Base-by-base conservation (phyloP, 2,113 vertebrate genomes). In the Axis porcinus region DNA sequence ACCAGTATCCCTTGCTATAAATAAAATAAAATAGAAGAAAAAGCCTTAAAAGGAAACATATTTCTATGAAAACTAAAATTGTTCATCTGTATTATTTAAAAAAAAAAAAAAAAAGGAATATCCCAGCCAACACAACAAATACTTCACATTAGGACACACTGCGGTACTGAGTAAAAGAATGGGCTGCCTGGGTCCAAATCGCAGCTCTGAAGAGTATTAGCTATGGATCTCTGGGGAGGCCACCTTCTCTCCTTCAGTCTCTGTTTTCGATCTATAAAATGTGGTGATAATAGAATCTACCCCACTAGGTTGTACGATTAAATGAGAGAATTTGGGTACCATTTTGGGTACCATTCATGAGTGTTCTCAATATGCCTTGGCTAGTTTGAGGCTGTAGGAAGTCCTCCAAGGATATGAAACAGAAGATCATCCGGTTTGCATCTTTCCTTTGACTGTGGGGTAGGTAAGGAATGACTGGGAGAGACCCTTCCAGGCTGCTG, bases 1-100 rank as follows among this genome's bases (percentile, higher is more conserved):
- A 90, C 36, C 23, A 70, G 54, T 43, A 81, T 23, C 45, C 58
- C 52, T 91, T 89, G 36, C 52, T 89, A 86, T 70, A 93, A 92
- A 94, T 86, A 92, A 94, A 58, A 87, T 43, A 86, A 92, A 58
- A 87, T 70, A 78, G 82, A 95, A 60, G 83, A 89, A 94, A 91
- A 93, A 94, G 43, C 47, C 89, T 57, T 81, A 89, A 88, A 92
- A 60, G 36, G 55, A 95, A 89, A 89, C 47, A 83, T 45, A 92
- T 84, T 62, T 89, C 50, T 85, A 83, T 57, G 33, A 91, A 94
- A 88, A 87, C 93, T 57, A 54, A 79, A 84, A 70, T n/a, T 67
- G 50, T 70, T 55, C 60, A 76, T 57, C n/a, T 45, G 36, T 43
- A 45, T 64, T 82, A 89, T 92, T 84, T 21, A 33, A 5, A 52